Evolutionary conservation across 2,113 vertebrate genomes (phyloP), one percentile per base, ranked within the genome.

Genomic region (Ictalurus furcatus): DNA sequence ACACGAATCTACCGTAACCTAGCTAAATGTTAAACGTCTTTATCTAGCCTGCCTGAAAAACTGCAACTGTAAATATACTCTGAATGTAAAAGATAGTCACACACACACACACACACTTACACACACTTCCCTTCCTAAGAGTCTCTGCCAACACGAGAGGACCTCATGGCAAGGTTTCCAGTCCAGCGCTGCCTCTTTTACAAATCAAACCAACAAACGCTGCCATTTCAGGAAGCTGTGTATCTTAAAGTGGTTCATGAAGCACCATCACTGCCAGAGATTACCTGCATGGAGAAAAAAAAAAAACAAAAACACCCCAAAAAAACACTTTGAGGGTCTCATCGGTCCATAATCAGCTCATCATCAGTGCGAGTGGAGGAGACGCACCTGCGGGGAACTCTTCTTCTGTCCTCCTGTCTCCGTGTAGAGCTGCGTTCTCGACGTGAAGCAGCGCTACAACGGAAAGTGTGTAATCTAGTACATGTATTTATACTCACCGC

Each of bases 221-320:
- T 88, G 86, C 74, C 86, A 81, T 25, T 65, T 87, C 61, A 34
- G 79, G 48, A 83, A 67, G 48, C 30, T 37, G 30, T 74, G 52
- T 37, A 25, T 86, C 52, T 54, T 25, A 58, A 74, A 56, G 34
- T 4, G 40, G 76, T 63, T 85, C 40, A 34, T 74, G 73, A 90
- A 88, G 74, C 87, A 40, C 71, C 79, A 80, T 87, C 90, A 91
- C 88, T 89, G 88, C 88, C 88, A 89, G 81, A 73, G 71, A 78
- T 48, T 0, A 48, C 48, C 48, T 13, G 28, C 61, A 80, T 34
- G 9, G 11, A 25, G 11, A 25, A 8, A 1, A 40, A 2, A 4
- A 69, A 40, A 84, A 1, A 14, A 2, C n/a, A n/a, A 25, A 56
- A 74, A 16, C 40, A 44, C 11, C 44, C 6, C 44, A 48, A 48